A percentile compares a stretch with the other conserved stretches of the same genome.
Conservation (phyloP, 1,140 invertebrate genomes). For the Eumaeus atala region DNA sequence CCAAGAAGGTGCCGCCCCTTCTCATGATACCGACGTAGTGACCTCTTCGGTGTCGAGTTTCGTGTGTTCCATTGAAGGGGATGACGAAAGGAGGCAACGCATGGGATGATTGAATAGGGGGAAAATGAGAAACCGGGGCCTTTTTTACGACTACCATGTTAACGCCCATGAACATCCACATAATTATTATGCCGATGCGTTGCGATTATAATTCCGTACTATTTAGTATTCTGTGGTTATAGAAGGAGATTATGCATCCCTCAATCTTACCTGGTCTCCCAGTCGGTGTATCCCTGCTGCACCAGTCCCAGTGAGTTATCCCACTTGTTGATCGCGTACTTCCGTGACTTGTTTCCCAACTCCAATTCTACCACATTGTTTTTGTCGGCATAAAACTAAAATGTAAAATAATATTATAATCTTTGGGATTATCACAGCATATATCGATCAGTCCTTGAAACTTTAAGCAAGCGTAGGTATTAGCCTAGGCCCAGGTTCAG, state of each 20-base stretch:
- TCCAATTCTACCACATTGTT: constrained; percentile 40
- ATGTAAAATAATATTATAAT: constrained; percentile 9
- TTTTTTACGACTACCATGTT: too few relatives aligned
- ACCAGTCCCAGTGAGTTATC: constrained; percentile 34
- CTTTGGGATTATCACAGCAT: neutral
- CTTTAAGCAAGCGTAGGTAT: neutral
- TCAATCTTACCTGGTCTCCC: constrained; percentile 55
- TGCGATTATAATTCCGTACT: too few relatives aligned
- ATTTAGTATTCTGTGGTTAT: too few relatives aligned
- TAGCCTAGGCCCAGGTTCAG: too few relatives aligned
- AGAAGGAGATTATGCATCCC: too few relatives aligned
- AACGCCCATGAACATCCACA: neutral
- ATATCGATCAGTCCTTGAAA: neutral
- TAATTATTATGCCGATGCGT: neutral
- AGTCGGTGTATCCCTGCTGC: constrained; percentile 48
- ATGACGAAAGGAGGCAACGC: too few relatives aligned
- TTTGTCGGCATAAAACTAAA: constrained; percentile 51
- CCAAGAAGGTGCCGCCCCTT: too few relatives aligned
- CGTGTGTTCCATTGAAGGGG: too few relatives aligned
- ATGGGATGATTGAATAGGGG: too few relatives aligned
- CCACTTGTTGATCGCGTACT: constrained; percentile 47
- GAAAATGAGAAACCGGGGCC: too few relatives aligned
- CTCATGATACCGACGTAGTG: too few relatives aligned
- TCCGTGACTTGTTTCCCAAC: constrained; percentile 28
- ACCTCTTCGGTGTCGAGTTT: too few relatives aligned